A percentile compares a stretch with the other conserved stretches of the same genome.
Conservation (phyloP, 2,888 invertebrate species). For the Aphidoletes aphidimyza region DNA sequence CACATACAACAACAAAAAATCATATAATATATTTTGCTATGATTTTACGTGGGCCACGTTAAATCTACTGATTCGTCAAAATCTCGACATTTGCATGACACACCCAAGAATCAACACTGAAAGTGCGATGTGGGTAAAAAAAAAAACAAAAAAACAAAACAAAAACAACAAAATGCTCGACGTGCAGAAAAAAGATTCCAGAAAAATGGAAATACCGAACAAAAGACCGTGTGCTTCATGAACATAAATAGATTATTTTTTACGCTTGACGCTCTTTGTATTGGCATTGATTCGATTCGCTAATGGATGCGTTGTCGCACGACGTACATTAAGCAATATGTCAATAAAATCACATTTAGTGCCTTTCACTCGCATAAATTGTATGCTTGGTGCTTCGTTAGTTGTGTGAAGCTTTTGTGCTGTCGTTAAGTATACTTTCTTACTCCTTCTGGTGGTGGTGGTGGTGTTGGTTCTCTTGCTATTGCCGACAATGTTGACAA, state of each 20-base stretch:
- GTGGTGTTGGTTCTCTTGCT: too few species aligned
- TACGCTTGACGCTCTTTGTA: not conserved
- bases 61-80: not conserved
- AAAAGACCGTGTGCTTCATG: not conserved
- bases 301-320: slow-evolving; percentile 28
- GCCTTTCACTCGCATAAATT: not conserved
- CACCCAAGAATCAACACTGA: too few species aligned
- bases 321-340: slow-evolving; percentile 18
- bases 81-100: not conserved
- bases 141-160: too few species aligned
- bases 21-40: not conserved
- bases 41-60: too few species aligned
- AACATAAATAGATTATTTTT: not conserved
- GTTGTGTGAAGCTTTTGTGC: not conserved
- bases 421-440: not conserved
- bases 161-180: too few species aligned
- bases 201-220: not conserved
- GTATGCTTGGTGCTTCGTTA: slow-evolving; percentile 1
- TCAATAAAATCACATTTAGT: slow-evolving; percentile 48
- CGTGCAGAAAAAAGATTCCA: not conserved
- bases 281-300: not conserved
- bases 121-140: too few species aligned
- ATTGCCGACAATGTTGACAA: too few species aligned
- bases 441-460: too few species aligned
- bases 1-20: not conserved